phyloP scores from a whole-genome alignment of 2,888 invertebrate species.

The Adineta ricciae region DNA sequence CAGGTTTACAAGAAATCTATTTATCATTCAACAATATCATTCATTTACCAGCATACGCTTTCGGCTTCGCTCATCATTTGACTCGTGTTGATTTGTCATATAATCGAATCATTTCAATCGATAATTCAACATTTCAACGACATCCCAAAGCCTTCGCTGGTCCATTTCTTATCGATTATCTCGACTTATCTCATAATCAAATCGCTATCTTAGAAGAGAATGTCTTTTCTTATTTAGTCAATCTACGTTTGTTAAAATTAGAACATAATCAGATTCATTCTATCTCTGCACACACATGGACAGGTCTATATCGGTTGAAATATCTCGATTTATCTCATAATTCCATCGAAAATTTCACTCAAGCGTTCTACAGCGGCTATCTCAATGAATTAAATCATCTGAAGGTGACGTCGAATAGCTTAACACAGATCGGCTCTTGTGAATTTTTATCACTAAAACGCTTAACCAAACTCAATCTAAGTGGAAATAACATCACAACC shows the following conservation, averaged over 20 bases:
- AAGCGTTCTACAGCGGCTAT: not conserved
- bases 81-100: not conserved
- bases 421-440: not conserved
- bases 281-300: constrained; percentile 6
- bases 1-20: not conserved
- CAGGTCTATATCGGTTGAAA: constrained; percentile 10
- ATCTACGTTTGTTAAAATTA: constrained; percentile 20
- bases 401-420: not conserved
- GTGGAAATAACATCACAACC: not conserved
- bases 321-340: constrained; percentile 19
- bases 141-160: constrained; percentile 20
- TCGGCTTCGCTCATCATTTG: constrained; percentile 15
- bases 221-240: not conserved
- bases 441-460: constrained; percentile 12
- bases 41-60: not conserved
- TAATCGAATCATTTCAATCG: not conserved
- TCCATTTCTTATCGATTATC: constrained; percentile 21
- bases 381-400: constrained; percentile 13
- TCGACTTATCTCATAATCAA: constrained; percentile 16
- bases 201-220: not conserved
- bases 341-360: not conserved
- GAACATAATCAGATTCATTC: constrained; percentile 2
- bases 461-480: not conserved
- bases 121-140: not conserved
- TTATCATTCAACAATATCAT: not conserved